Base-by-base conservation (phyloP, 2,888 invertebrate genomes). In the Eristalinus aeneus region DNA sequence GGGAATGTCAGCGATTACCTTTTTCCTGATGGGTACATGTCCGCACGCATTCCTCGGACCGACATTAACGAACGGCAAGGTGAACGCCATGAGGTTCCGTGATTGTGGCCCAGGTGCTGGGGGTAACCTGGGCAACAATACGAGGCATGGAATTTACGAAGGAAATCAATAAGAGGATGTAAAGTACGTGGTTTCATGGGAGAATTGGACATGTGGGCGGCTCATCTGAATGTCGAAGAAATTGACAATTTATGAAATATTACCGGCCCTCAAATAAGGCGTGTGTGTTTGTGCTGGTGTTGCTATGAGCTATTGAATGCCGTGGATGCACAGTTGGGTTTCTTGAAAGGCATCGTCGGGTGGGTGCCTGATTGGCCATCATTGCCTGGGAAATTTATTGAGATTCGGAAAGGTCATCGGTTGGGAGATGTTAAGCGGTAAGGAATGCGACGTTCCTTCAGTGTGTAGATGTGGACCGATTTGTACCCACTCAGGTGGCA, bases 1-100 rank as follows among this genome's bases (percentile, higher is more conserved):
- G 61, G 61, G 56, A 73, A 64, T 84, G 69, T 69, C 54, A 65
- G 74, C 64, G 78, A 83, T 78, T 74, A 69, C 64, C 39, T 84
- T 75, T 74, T 69, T 12, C 46, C n/a, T 16, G 77, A 82, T 82
- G 72, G 77, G 34, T 46, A 46, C 46, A 46, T 46, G 46, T 46
- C 16, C 0, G 46, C 31, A 72, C 34, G 67, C 56, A 56, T 56
- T 27, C 56, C 9, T 56, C 56, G 23, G 56, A 39, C 12, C 3
- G 8, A 8, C 1, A 27, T 11, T 56, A 27, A n/a, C 22, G 0
- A 16, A n/a, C 46, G 46, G 16, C n/a, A 16, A 46, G 46, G 46
- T 46, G 46, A 46, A 16, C 46, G 8, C 8, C 5, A 16, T n/a
- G 5, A 0, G n/a, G 16, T 56, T 23, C 56, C 16, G 22, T 27